phyloP scores from a whole-genome alignment of 2,888 invertebrate species.

The Deroplatys truncata region DNA sequence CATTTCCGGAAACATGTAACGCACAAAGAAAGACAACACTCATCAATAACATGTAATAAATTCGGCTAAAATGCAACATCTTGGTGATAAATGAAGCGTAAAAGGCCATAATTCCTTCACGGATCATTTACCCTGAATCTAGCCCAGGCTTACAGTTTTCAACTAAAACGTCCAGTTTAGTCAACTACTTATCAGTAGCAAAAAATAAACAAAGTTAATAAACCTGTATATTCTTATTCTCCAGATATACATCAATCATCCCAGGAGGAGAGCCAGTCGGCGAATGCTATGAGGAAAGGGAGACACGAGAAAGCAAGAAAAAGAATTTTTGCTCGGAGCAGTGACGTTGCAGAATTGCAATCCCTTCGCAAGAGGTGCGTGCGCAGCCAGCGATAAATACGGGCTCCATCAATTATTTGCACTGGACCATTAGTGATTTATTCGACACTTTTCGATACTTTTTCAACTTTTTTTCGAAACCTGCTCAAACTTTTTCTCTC shows the following conservation, averaged over 20 bases:
- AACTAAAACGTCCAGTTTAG: not conserved
- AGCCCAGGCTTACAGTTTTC: not conserved
- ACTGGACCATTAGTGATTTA: slow-evolving; percentile 1
- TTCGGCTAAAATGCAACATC: not conserved
- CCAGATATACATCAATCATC: not conserved
- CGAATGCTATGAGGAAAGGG: not conserved
- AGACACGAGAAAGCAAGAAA: not conserved
- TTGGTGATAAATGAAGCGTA: not conserved
- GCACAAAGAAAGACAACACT: no score
- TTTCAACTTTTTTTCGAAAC: not conserved
- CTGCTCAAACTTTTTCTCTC: not conserved
- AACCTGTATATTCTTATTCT: not conserved
- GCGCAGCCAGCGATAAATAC: not conserved
- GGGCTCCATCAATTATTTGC: not conserved
- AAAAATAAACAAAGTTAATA: not conserved
- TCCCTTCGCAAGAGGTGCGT: not conserved
- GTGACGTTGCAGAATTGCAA: not conserved
- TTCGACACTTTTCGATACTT: slow-evolving; percentile 2
- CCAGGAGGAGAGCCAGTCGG: not conserved
- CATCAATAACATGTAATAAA: not conserved
- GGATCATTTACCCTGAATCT: not conserved
- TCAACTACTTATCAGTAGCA: not conserved
- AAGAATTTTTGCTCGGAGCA: not conserved
- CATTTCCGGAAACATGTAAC: no score
- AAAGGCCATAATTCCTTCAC: not conserved